Evolutionary conservation across 2,113 vertebrate genomes (phyloP).

Genomic region (Copsychus sechellarum): DNA sequence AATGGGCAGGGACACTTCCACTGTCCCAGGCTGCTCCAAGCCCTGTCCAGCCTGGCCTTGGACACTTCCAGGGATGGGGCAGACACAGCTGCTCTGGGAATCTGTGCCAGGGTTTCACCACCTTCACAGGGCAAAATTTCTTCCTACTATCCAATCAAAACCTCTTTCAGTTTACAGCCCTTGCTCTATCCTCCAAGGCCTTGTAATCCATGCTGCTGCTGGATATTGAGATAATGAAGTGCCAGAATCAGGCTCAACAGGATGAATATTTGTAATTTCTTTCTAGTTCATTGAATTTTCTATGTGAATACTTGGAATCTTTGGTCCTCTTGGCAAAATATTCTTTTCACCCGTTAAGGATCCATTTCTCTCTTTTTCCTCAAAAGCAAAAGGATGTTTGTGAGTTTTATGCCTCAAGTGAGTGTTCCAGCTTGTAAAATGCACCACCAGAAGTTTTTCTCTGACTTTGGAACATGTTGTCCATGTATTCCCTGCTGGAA

Average conservation of each 20-base stretch:
- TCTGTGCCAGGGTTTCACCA: not conserved
- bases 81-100: not conserved
- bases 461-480: not conserved
- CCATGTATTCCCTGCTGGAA: not conserved
- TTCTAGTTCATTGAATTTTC: not conserved
- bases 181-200: not conserved
- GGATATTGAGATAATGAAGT: not conserved
- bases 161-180: not conserved
- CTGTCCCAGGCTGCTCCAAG: not conserved
- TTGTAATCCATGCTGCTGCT: not conserved
- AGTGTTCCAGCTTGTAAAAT: not conserved
- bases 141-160: not conserved
- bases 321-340: not conserved
- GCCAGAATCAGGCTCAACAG: not conserved
- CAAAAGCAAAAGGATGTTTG: not conserved
- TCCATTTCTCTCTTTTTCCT: not conserved
- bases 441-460: not conserved
- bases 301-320: not conserved
- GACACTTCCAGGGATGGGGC: not conserved
- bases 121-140: not conserved
- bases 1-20: not conserved
- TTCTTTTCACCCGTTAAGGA: not conserved
- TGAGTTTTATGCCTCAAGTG: not conserved
- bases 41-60: fast-evolving
- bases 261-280: not conserved